Conservation (phyloP, 2,797 vertebrate genomes). For the Danio aesculapii region DNA sequence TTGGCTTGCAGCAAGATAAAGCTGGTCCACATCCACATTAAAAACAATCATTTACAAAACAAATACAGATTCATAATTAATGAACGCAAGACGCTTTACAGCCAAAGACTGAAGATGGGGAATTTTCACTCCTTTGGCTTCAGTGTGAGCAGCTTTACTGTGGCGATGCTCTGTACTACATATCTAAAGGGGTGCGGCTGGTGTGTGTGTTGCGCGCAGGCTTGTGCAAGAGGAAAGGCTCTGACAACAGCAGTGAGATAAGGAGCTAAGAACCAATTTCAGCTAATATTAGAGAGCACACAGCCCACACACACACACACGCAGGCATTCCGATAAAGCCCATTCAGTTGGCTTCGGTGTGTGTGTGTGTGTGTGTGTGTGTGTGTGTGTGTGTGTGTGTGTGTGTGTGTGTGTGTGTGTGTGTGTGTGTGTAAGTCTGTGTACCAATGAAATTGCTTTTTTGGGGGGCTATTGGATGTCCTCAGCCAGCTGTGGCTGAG, state of each 20-base stretch:
- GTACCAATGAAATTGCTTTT: slow-evolving; percentile 34
- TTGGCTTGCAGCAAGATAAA: slow-evolving; percentile 12
- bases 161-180: neutral
- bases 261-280: slow-evolving; percentile 57
- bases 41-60: slow-evolving; percentile 24
- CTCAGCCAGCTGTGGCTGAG: slow-evolving; percentile 53
- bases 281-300: slow-evolving; percentile 48
- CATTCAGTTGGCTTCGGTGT: slow-evolving; percentile 25
- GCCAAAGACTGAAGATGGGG: slow-evolving; percentile 8
- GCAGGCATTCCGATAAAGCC: slow-evolving; percentile 27
- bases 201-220: slow-evolving; percentile 61
- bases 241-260: slow-evolving; percentile 53
- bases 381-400: slow-evolving; percentile 25
- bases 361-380: slow-evolving; percentile 15
- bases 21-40: neutral
- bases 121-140: slow-evolving; percentile 1
- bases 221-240: slow-evolving; percentile 29
- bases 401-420: no score
- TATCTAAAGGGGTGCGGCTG: slow-evolving; percentile 25
- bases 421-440: neutral
- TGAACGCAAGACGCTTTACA: slow-evolving; percentile 12
- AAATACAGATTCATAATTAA: slow-evolving; percentile 23
- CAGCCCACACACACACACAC: slow-evolving; percentile 9
- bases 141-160: slow-evolving; percentile 18
- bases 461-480: slow-evolving; percentile 46